Base-by-base conservation (phyloP, 2,113 vertebrate species). In the Potamarius usumacintae region DNA sequence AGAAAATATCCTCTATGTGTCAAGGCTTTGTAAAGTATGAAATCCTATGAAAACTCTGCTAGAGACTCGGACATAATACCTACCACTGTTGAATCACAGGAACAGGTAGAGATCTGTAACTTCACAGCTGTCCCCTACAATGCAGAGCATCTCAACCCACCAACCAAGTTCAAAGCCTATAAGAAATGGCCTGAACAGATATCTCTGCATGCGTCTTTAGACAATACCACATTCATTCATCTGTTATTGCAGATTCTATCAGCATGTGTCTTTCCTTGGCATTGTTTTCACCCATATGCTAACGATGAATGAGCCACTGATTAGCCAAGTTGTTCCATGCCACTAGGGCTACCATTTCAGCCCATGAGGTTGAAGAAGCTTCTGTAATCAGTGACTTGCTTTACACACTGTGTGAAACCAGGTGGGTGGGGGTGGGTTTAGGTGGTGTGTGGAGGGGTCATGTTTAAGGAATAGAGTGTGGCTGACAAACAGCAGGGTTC, bases 251-350 rank as follows among this genome's bases (percentile, higher is more conserved):
- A 50, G 17, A 79, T 57, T 14, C 81, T 85, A 88, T 58, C 62
- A 67, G 1, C 27, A 82, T 27, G 82, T 55, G 27, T 18, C 27
- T 82, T 12, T 27, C 18, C 60, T 63, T 79, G 27, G 58, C 69
- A 69, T 58, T 84, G 58, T 85, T 82, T 88, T 83, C 80, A 62
- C 88, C 90, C 90, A 85, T 48, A 93, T 94, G 92, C 91, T 91
- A 93, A 93, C 91, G 82, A 52, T 58, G 67, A 89, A 83, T 86
- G 85, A 86, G 90, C 80, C 92, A 92, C 92, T 93, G 94, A 94
- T 93, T 92, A 91, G 92, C 85, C 92, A 93, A 93, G 92, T 92
- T 93, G 92, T 91, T 93, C 62, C 76, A 83, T 18, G 86, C 67
- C 62, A 11, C 76, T 60, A 52, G 58, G 52, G 50, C 83, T 67